These are phyloP conservation scores for Propithecus deckenii DNA, from an alignment of 2,797 vertebrate species.

Conservation along the genomic window DNA sequence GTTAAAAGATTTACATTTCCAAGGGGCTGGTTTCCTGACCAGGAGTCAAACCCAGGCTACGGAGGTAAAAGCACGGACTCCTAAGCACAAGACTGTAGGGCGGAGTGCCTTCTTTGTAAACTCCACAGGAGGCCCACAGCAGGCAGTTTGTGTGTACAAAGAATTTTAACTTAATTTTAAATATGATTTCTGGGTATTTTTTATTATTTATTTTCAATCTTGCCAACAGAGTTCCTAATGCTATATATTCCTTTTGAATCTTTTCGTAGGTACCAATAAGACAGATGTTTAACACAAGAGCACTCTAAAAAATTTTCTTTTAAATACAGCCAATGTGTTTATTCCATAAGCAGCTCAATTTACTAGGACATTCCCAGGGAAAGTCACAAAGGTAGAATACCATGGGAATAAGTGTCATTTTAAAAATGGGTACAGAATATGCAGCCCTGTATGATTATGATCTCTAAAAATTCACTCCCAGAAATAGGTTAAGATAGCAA, in stretches of 20 bases:
- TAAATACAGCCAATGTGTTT: background rate
- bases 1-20: background rate
- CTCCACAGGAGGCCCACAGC: no score
- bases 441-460: background rate
- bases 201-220: background rate
- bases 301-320: background rate
- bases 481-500: background rate
- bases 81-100: background rate
- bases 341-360: background rate
- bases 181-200: background rate
- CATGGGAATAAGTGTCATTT: background rate
- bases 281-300: background rate
- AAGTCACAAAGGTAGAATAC: background rate
- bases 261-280: background rate
- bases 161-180: background rate
- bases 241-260: background rate
- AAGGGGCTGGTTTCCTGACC: background rate
- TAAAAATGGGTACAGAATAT: background rate
- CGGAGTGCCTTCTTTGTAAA: background rate
- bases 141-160: background rate
- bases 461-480: background rate
- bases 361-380: background rate
- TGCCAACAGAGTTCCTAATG: background rate
- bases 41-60: background rate
- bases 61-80: background rate